Evolutionary conservation across 2,797 vertebrate species (phyloP), one percentile per base, ranked within the genome.

Genomic region (Crax fasciolata): DNA sequence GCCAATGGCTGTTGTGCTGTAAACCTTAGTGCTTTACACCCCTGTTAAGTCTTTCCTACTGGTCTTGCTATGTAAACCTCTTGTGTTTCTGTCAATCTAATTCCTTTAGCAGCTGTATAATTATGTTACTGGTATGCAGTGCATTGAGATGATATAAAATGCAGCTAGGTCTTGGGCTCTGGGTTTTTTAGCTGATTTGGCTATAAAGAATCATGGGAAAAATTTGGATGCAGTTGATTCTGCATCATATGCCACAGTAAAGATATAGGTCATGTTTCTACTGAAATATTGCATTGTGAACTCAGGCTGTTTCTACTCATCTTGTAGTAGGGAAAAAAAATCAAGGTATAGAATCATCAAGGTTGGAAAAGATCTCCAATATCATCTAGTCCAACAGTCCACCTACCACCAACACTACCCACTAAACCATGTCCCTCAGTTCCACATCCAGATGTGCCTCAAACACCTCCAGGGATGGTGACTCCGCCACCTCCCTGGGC

Each of bases 141-240:
- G 67, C 52, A 23, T 2, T 48, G 63, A 82, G 75, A 28, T 59
- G 75, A 59, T 66, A 38, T 14, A 76, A 59, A 27, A 2, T 10
- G 18, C 28, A 52, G 55, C 58, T 66, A 3, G 39, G 43, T 77
- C 68, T 82, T 89, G 57, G 68, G 67, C 38, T 85, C 61, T 59
- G 48, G 83, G 74, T 82, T 94, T 90, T 89, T 70, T 55, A 58
- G 59, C 67, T 92, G 46, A 66, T 81, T 78, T 68, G 70, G 3
- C 63, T 89, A 44, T 80, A 81, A 82, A 76, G 72, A 87, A 43
- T 74, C 55, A 88, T 38, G 23, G 21, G 61, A 28, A 83, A 85
- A 57, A 48, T 48, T 61, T 95, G 76, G 30, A 41, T 86, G 48
- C 74, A 71, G 44, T 61, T 80, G 52, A 17, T 89, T 52, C 52